Base-by-base conservation (phyloP, 2,797 vertebrate genomes). In the Fratercula arctica region DNA sequence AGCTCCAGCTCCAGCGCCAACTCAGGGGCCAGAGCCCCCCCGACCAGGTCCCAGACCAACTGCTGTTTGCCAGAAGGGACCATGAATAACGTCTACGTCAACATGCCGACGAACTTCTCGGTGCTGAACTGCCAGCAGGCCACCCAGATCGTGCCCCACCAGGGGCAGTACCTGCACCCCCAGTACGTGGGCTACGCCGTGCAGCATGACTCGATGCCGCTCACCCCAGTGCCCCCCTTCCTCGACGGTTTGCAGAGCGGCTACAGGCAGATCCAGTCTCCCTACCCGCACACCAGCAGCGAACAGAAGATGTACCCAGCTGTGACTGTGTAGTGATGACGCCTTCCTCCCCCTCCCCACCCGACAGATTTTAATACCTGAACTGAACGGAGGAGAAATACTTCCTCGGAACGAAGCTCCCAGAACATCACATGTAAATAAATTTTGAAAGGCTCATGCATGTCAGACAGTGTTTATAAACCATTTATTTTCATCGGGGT, bases 71-170 rank as follows among this genome's bases (percentile, higher is more conserved):
- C 99, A 0, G 99, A 99, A 29, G 99, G 99, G 95, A 98, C 99
- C 87, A 98, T 98, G 98, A 98, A 98, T 91, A 98, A 98, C 0
- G 99, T 99, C 88, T 99, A 99, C 0, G 99, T 99, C 96, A 99
- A 99, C 98, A 99, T 99, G 99, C 99, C 99, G 39, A 99, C 99
- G 6, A 99, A 99, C 97, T 99, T 99, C 98, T 99, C 99, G 0
- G 99, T 99, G 88, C 98, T 99, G 94, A 99, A 99, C 98, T 99
- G 99, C 96, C 99, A 99, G 97, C 99, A 99, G 98, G 99, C 99
- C 66, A 99, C 99, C 5, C 99, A 99, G 89, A 99, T 99, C 16
- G 98, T 99, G 98, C 99, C 99, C 1, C 99, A 99, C 95, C 99
- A 99, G 97, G 99, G 99, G 39, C 99, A 99, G 98, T 99, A 98